Evolutionary conservation across 1,140 invertebrate genomes (phyloP).

Genomic region (Himalopsyche phryganea): DNA sequence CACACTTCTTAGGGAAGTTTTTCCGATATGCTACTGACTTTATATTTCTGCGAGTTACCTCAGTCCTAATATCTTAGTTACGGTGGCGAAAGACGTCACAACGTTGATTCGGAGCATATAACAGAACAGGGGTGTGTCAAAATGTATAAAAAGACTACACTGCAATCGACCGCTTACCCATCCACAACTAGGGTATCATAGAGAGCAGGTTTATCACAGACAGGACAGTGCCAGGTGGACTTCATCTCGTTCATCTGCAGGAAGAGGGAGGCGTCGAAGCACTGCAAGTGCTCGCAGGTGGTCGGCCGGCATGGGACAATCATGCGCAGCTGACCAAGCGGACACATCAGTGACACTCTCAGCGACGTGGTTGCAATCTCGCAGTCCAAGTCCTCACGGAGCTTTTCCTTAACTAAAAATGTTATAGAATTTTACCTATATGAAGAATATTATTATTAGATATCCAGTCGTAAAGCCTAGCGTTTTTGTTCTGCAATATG

Average conservation of each 20-base stretch:
- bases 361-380: slow-evolving; percentile 88
- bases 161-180: too few relatives aligned
- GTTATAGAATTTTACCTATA: too few relatives aligned
- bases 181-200: slow-evolving; percentile 86
- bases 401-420: slow-evolving; percentile 76
- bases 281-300: slow-evolving; percentile 89
- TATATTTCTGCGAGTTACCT: too few relatives aligned
- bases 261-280: slow-evolving; percentile 88
- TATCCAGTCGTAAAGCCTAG: too few relatives aligned
- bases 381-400: slow-evolving; percentile 81
- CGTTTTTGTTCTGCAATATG: too few relatives aligned
- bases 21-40: too few relatives aligned
- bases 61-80: too few relatives aligned
- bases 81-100: too few relatives aligned
- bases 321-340: slow-evolving; percentile 88
- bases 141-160: too few relatives aligned
- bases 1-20: too few relatives aligned
- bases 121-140: too few relatives aligned
- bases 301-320: slow-evolving; percentile 74
- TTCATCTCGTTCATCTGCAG: slow-evolving; percentile 96
- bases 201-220: slow-evolving; percentile 82
- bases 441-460: slow-evolving; percentile 2
- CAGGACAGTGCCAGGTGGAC: slow-evolving; percentile 93
- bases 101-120: too few relatives aligned
- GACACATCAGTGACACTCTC: slow-evolving; percentile 80